phyloP scores from a whole-genome alignment of 2,888 invertebrate species.

The Xestobium rufovillosum region DNA sequence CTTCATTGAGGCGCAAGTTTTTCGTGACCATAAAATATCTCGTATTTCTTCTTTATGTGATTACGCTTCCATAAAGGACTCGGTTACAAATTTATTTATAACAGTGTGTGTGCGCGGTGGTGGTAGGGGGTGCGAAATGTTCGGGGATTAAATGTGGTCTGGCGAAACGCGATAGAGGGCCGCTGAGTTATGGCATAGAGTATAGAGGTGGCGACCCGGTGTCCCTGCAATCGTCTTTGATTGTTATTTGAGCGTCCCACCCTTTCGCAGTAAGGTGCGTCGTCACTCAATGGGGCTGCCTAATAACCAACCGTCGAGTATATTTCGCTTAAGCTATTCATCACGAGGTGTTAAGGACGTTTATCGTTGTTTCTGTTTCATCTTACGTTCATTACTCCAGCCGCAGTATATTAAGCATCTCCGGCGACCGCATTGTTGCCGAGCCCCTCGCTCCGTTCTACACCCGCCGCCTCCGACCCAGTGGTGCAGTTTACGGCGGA shows the following conservation, averaged over 20 bases:
- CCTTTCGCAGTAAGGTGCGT: conserved; percentile 31
- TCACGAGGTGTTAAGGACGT: conserved; percentile 41
- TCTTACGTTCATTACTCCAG: conserved; percentile 40
- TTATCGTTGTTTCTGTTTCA: conserved; percentile 43
- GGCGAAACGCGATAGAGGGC: conserved; percentile 35
- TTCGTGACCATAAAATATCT: conserved; percentile 35
- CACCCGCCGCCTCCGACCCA: conserved; percentile 23
- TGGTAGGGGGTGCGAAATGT: conserved; percentile 26
- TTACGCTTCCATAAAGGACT: conserved; percentile 36
- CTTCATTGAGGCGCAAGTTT: conserved; percentile 28
- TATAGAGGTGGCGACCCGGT: conserved; percentile 29
- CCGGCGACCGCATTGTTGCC: conserved; percentile 38
- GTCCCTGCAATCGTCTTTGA: conserved; percentile 36
- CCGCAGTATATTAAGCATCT: conserved; percentile 41
- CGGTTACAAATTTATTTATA: conserved; percentile 38
- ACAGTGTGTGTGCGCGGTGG: conserved; percentile 27
- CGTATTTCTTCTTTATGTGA: conserved; percentile 39
- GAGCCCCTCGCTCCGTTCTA: conserved; percentile 28
- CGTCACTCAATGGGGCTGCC: conserved; percentile 26
- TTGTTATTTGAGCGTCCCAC: conserved; percentile 36
- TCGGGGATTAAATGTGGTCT: conserved; percentile 36
- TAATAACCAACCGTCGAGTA: conserved; percentile 30
- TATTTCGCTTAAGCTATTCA: conserved; percentile 40
- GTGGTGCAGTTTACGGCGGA: conserved; percentile 14
- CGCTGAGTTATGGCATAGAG: conserved; percentile 34